Base-by-base conservation (phyloP, 2,888 invertebrate species). In the Aromia moschata region DNA sequence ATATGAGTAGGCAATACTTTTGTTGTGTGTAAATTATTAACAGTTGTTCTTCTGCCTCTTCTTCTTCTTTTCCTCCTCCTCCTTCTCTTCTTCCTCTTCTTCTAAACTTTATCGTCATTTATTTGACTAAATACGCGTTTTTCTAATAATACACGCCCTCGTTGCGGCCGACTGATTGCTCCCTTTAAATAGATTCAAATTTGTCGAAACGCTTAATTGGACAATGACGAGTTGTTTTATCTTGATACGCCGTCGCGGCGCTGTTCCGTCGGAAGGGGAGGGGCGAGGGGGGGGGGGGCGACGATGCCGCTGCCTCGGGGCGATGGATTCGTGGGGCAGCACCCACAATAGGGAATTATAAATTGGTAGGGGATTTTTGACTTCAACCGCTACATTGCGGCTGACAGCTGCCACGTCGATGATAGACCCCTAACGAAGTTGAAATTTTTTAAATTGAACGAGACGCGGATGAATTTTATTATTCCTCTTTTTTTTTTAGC, bases 351-450 rank as follows among this genome's bases (percentile, higher is more conserved):
- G 78, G 78, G 78, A 77, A 76, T 77, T 78, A 77, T 78, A 78
- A 78, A 78, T 76, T 76, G 76, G 73, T 74, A 77, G 76, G 77
- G 76, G 77, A 77, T 77, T 77, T 78, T 78, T 79, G 78, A 79
- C 77, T 79, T 73, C 74, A 77, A 77, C 80, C 79, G 75, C 79
- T 77, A 79, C 79, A 79, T 80, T 80, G 80, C 74, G 79, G 80
- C 75, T 79, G 80, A 80, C 80, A 80, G 79, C 79, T 80, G 79
- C 78, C 79, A 80, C 77, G 75, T 73, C 74, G 71, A 70, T 76
- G 74, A 76, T 77, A 76, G 77, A 63, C 74, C 71, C 74, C 74
- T 77, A 79, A 78, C 76, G 74, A 76, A 77, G 77, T 76, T 74
- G 76, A 72, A 76, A 73, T 75, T 77, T n/a, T 77, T 73, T 69